Conservation (phyloP, 2,797 vertebrate species). For the Acipenser ruthenus region DNA sequence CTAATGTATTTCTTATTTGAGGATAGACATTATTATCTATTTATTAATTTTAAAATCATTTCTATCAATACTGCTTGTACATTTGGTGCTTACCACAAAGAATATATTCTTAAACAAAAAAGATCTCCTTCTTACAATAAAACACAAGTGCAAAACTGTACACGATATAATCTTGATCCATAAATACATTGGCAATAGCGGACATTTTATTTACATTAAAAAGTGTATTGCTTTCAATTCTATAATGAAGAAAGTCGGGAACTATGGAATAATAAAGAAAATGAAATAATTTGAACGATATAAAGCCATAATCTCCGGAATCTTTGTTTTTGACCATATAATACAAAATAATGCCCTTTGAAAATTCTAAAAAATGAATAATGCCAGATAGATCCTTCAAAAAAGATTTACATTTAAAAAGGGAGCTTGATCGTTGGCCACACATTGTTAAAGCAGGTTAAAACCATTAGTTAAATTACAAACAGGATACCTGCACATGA, state of each 20-base stretch:
- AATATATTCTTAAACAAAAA: background rate
- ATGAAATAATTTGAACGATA: constrained; percentile 19
- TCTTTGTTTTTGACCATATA: constrained; percentile 25
- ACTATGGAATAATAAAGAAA: constrained; percentile 30
- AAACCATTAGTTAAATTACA: background rate
- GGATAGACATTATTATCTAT: background rate
- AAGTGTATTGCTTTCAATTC: constrained; percentile 55
- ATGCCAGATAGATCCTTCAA: background rate
- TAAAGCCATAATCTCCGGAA: constrained; percentile 23
- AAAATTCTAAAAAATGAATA: background rate
- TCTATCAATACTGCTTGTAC: background rate
- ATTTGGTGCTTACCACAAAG: background rate
- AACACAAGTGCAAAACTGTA: constrained; percentile 38
- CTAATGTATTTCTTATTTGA: too few species aligned
- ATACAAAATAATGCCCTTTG: constrained; percentile 1
- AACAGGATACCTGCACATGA: background rate
- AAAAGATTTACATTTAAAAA: background rate
- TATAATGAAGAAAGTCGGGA: constrained; percentile 40
- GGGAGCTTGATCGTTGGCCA: background rate
- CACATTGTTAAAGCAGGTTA: background rate
- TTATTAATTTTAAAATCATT: background rate
- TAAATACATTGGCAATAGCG: constrained; percentile 62
- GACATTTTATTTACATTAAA: constrained; percentile 69
- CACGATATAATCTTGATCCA: constrained; percentile 65
- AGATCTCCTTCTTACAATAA: background rate